Evolutionary conservation across 1,140 invertebrate species (phyloP).

Genomic region (Phymorhynchus buccinoides): DNA sequence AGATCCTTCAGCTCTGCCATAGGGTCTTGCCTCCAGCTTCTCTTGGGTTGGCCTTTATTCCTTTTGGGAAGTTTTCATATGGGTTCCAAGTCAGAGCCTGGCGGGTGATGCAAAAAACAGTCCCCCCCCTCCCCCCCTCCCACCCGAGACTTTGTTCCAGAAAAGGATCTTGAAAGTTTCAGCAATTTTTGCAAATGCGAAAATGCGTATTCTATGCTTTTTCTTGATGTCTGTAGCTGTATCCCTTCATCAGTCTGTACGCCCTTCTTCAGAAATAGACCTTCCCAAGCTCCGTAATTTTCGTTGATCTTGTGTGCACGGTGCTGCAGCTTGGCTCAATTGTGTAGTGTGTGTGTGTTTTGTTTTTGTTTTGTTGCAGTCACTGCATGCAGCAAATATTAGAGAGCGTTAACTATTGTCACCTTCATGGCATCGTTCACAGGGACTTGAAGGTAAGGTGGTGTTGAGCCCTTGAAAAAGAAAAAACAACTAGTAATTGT

Average conservation of each 20-base stretch:
- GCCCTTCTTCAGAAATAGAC: neutral
- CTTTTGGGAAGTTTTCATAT: too few species aligned
- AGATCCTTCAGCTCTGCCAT: too few species aligned
- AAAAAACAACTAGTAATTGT: neutral
- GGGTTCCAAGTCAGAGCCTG: too few species aligned
- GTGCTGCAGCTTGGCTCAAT: conserved; percentile 22
- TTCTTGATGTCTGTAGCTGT: neutral
- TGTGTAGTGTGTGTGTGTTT: too few species aligned
- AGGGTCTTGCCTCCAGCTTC: too few species aligned
- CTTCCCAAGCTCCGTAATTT: too few species aligned
- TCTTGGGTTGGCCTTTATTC: too few species aligned
- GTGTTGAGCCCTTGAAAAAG: neutral
- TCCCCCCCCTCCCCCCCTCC: too few species aligned
- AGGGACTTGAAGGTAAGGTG: conserved; percentile 85
- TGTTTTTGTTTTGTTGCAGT: conserved; percentile 69
- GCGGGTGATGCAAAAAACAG: too few species aligned
- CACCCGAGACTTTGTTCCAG: too few species aligned
- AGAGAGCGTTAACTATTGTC: conserved; percentile 99
- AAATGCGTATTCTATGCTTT: neutral
- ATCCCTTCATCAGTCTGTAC: neutral
- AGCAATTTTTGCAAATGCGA: too few species aligned
- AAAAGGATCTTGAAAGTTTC: too few species aligned
- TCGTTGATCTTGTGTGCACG: conserved; percentile 20
- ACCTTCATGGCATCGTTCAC: conserved; percentile 98
- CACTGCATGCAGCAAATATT: conserved; percentile 99